Evolutionary conservation across 2,888 invertebrate species (phyloP), one percentile per base, ranked within the genome.

Genomic region (Drosophila neutralis): DNA sequence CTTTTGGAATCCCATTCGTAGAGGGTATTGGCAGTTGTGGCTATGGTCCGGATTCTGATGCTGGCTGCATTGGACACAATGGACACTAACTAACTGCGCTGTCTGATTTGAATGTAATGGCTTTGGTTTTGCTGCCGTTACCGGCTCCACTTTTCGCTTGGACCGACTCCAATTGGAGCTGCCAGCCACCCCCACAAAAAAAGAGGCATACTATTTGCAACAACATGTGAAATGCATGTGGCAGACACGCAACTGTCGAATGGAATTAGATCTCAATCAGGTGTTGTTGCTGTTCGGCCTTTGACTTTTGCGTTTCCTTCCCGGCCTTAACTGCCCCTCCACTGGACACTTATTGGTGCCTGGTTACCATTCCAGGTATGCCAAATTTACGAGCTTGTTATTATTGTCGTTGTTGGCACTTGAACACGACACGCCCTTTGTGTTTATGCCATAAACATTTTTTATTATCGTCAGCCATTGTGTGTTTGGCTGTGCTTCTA

Each of bases 101-200:
- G 76, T 70, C 87, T 89, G 87, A 87, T 87, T 89, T 90, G 87
- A 90, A 87, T 87, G 90, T 90, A 87, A 87, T 86, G 76, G 81
- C 73, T 76, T 73, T 76, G 79, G 69, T 75, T 80, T 73, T 77
- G 27, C 62, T 62, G 59, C 53, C 48, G 42, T n/a, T 15, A 38
- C 54, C 38, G 6, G 27, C 56, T 45, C 35, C 59, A 63, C 63
- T 67, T 69, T 83, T 62, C 65, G 59, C 78, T 74, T 84, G 74
- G 71, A 69, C 67, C 82, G 18, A 35, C 78, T 54, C 56, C 69
- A 42, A 72, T 61, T 61, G 61, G 15, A 48, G 53, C 0, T n/a
- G 27, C 45, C 63, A 63, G 70, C 45, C 7, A 21, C 7, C 15
- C 21, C 15, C 21, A 74, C 69, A 72, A 89, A 84, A 78, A 70